Percentiles rank a stretch among this genome's conserved stretches.
Conservation (phyloP, 2,888 invertebrate species). For the Byasa hedistus region DNA sequence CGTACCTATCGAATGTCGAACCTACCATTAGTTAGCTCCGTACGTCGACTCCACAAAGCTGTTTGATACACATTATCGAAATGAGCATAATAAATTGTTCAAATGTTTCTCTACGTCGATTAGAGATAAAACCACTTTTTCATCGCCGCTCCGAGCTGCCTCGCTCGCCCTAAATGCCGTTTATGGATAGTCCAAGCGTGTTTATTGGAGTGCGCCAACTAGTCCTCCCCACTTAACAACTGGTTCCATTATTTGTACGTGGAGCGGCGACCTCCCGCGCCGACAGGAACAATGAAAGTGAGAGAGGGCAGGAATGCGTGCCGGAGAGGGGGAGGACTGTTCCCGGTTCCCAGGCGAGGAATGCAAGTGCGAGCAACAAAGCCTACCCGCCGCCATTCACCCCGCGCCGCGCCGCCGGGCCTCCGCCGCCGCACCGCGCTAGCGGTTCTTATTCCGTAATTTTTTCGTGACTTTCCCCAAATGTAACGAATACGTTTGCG, state of each 20-base stretch:
- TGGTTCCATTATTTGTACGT: slow-evolving; percentile 69
- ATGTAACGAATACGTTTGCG: slow-evolving; percentile 56
- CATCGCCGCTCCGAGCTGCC: slow-evolving; percentile 39
- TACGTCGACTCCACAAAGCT: slow-evolving; percentile 13
- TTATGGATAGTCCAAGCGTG: slow-evolving; percentile 63
- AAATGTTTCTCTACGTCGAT: slow-evolving; percentile 32
- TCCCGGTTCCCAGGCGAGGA: slow-evolving; percentile 79
- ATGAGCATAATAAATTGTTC: slow-evolving; percentile 36
- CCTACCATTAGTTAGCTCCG: slow-evolving; percentile 12
- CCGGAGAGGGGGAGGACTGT: slow-evolving; percentile 53
- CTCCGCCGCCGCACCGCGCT: slow-evolving; percentile 44
- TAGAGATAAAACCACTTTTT: slow-evolving; percentile 34
- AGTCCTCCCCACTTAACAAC: slow-evolving; percentile 60
- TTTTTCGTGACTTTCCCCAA: slow-evolving; percentile 69
- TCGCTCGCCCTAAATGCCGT: slow-evolving; percentile 62
- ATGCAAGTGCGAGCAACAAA: slow-evolving; percentile 78
- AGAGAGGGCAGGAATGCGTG: slow-evolving; percentile 75
- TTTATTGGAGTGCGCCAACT: slow-evolving; percentile 66
- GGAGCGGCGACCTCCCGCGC: slow-evolving; percentile 75
- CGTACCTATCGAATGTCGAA: slow-evolving; percentile 14
- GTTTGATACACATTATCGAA: slow-evolving; percentile 33
- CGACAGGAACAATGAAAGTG: slow-evolving; percentile 78
- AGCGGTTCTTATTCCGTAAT: slow-evolving; percentile 61
- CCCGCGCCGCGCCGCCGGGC: slow-evolving; percentile 53
- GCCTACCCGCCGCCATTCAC: slow-evolving; percentile 76